A percentile compares a stretch with the other conserved stretches of the same genome.
These are phyloP conservation scores for Corynorhinus townsendii DNA, from an alignment of 2,113 vertebrate genomes.

Conservation along the genomic window DNA sequence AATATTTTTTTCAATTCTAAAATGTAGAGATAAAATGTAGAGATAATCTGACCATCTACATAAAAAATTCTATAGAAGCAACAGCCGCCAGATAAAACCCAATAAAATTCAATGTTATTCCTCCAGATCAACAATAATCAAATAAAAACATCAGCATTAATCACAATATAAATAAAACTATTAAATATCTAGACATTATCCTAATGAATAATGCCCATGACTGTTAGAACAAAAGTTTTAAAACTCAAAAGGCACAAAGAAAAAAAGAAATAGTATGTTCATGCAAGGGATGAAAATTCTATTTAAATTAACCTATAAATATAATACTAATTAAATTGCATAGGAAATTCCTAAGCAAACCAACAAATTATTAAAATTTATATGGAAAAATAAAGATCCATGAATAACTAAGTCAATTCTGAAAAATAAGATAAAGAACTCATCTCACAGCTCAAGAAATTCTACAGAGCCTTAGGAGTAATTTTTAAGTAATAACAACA, in stretches of 20 bases:
- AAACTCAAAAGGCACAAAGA: not conserved
- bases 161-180: not conserved
- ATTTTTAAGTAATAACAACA: not conserved
- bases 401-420: not conserved
- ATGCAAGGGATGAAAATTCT: not conserved
- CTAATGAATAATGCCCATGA: not conserved
- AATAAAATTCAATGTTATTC: not conserved
- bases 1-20: not conserved
- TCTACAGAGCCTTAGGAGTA: not conserved
- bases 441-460: not conserved
- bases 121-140: not conserved
- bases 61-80: not conserved
- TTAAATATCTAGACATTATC: not conserved
- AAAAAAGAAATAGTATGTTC: not conserved
- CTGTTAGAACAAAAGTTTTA: not conserved
- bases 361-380: not conserved
- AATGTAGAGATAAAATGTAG: not conserved
- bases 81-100: not conserved
- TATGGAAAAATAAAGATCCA: not conserved
- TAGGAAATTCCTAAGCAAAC: not conserved
- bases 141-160: not conserved
- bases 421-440: not conserved
- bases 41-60: not conserved
- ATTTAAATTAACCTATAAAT: not conserved
- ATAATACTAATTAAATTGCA: not conserved